A percentile compares a stretch with the other conserved stretches of the same genome.
Conservation (phyloP, 2,888 invertebrate species). For the Lasioglossum zephyrum region DNA sequence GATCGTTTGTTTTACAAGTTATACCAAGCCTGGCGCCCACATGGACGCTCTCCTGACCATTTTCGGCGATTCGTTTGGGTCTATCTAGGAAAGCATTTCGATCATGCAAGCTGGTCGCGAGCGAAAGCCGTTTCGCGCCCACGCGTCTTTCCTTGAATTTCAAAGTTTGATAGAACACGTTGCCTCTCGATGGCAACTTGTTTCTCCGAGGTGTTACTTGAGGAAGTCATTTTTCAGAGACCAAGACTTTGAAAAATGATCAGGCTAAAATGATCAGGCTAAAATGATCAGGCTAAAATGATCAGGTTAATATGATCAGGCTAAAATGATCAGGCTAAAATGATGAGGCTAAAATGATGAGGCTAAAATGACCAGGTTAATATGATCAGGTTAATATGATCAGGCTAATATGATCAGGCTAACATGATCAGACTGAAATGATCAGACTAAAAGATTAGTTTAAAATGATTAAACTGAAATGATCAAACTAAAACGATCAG, state of each 20-base stretch:
- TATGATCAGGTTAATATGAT: too few species aligned
- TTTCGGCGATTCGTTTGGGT: slow-evolving; percentile 4
- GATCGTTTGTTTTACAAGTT: slow-evolving; percentile 38
- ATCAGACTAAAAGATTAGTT: too few species aligned
- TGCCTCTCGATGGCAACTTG: background rate
- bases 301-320: too few species aligned
- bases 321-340: too few species aligned
- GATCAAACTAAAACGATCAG: background rate
- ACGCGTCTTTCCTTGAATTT: slow-evolving; percentile 9
- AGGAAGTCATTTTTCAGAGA: background rate
- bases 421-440: too few species aligned
- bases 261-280: too few species aligned
- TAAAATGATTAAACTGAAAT: background rate
- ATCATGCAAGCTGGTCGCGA: background rate
- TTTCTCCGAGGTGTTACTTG: background rate
- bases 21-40: slow-evolving; percentile 60
- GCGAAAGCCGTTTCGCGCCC: slow-evolving; percentile 23
- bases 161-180: background rate
- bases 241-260: background rate
- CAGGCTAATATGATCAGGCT: too few species aligned
- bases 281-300: too few species aligned
- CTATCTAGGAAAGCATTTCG: slow-evolving; percentile 22
- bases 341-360: too few species aligned
- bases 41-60: slow-evolving; percentile 42
- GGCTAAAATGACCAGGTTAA: too few species aligned